Evolutionary conservation across 2,888 invertebrate genomes (phyloP).

Genomic region (Lepidochitona cinerea): DNA sequence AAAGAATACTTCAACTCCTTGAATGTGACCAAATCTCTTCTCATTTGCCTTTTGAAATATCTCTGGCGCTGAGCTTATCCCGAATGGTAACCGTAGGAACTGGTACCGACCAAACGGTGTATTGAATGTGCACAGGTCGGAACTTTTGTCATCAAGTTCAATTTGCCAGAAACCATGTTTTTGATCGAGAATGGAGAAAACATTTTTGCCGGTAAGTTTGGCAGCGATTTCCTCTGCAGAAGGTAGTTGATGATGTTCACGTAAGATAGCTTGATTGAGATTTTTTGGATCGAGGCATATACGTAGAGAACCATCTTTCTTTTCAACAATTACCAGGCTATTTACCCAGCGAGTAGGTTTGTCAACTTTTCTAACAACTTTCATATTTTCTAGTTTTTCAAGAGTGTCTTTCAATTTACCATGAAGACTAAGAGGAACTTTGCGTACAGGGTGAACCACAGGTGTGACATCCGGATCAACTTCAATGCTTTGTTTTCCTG

Average conservation of each 20-base stretch:
- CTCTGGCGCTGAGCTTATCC: conserved; percentile 26
- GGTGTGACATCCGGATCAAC: neutral
- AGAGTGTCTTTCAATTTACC: neutral
- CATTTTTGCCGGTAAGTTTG: conserved; percentile 25
- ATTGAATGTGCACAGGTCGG: conserved; percentile 39
- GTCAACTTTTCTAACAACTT: neutral
- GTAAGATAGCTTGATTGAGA: too few relatives aligned
- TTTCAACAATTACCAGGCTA: too few relatives aligned
- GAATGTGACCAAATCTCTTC: too few relatives aligned
- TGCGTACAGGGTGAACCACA: neutral
- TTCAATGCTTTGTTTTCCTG: neutral
- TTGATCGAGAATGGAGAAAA: conserved; percentile 29
- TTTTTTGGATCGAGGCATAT: too few relatives aligned
- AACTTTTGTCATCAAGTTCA: conserved; percentile 26
- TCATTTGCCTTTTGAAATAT: conserved; percentile 28
- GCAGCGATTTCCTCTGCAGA: too few relatives aligned
- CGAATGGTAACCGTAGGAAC: conserved; percentile 32
- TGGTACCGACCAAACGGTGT: conserved; percentile 29
- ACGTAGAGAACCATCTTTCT: too few relatives aligned
- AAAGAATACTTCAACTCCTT: conserved; percentile 28
- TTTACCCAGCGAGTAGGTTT: too few relatives aligned
- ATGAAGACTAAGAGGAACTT: neutral
- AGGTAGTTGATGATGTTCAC: too few relatives aligned
- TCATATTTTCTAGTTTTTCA: neutral
- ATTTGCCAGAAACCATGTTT: conserved; percentile 35